phyloP scores from a whole-genome alignment of 2,888 invertebrate genomes.

The Drosophila mercatorum region DNA sequence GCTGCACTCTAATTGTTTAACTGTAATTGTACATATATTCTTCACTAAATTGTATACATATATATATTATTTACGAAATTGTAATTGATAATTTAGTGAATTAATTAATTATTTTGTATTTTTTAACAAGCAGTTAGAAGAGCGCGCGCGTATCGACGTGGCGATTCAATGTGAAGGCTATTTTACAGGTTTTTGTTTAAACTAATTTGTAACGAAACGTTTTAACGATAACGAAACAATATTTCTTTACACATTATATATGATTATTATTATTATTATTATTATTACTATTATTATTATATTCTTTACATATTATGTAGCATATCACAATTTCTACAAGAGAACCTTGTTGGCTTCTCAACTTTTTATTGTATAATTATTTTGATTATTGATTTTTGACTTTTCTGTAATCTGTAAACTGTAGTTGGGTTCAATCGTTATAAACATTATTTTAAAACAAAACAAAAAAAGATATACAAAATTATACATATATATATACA shows the following conservation, averaged over 20 bases:
- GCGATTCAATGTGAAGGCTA: constrained; percentile 76
- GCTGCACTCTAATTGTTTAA: constrained; percentile 27
- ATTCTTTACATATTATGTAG: constrained; percentile 30
- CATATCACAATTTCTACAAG: constrained; percentile 30
- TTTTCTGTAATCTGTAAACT: constrained; percentile 60
- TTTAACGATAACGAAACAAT: constrained; percentile 27
- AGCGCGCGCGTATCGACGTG: constrained; percentile 53
- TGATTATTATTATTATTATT: neutral
- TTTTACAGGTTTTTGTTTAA: constrained; percentile 81
- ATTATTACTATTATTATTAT: constrained; percentile 1
- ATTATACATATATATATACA: constrained; percentile 49
- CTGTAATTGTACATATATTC: constrained; percentile 60
- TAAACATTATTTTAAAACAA: constrained; percentile 49
- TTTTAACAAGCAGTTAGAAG: constrained; percentile 46
- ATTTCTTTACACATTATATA: constrained; percentile 18
- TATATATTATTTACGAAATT: constrained; percentile 40
- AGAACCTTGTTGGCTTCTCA: constrained; percentile 30
- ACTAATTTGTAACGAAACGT: constrained; percentile 57
- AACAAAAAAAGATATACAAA: constrained; percentile 64
- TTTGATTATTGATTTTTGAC: constrained; percentile 60
- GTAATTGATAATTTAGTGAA: constrained; percentile 53
- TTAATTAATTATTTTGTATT: constrained; percentile 53
- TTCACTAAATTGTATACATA: constrained; percentile 20
- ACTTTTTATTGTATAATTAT: constrained; percentile 64
- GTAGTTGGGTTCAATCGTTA: constrained; percentile 80